A percentile compares a stretch with the other conserved stretches of the same genome.
phyloP scores from a whole-genome alignment of 53 echinoderm and acorn worm species.

The Glandiceps talaboti region DNA sequence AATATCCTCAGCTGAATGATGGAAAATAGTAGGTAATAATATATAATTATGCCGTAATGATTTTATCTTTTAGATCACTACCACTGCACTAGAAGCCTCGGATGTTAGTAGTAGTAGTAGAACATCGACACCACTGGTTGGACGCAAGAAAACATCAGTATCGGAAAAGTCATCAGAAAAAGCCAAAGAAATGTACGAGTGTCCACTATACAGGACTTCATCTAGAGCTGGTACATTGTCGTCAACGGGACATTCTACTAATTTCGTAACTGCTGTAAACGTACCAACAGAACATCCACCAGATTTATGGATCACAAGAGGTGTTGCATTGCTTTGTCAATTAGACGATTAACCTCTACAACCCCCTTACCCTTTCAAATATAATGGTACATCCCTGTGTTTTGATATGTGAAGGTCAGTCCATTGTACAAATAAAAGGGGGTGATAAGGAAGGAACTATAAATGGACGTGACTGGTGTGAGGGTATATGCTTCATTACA shows the following conservation, averaged over 20 bases:
- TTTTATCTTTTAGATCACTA: too few relatives aligned
- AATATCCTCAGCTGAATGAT: too few relatives aligned
- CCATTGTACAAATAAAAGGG: too few relatives aligned
- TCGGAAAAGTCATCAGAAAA: too few relatives aligned
- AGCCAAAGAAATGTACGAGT: constrained; percentile 50
- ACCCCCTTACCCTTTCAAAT: too few relatives aligned
- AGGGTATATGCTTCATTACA: too few relatives aligned
- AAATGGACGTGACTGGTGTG: too few relatives aligned
- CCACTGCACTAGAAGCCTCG: neutral
- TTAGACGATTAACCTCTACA: constrained; percentile 72
- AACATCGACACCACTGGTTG: neutral
- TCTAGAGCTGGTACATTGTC: constrained; percentile 88
- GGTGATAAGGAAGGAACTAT: too few relatives aligned
- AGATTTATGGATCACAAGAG: constrained; percentile 84
- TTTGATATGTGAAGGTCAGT: too few relatives aligned
- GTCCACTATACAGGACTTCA: constrained; percentile 94
- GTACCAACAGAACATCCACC: constrained; percentile 62
- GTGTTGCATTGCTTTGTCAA: constrained; percentile 87
- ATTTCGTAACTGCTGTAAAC: constrained; percentile 86
- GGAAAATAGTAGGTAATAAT: too few relatives aligned
- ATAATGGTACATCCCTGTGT: too few relatives aligned
- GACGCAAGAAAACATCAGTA: constrained; percentile 2
- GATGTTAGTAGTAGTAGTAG: neutral
- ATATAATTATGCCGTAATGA: too few relatives aligned
- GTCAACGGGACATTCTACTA: constrained; percentile 94